phyloP scores from a whole-genome alignment of 2,888 invertebrate genomes.

The Odontomyia ornata region DNA sequence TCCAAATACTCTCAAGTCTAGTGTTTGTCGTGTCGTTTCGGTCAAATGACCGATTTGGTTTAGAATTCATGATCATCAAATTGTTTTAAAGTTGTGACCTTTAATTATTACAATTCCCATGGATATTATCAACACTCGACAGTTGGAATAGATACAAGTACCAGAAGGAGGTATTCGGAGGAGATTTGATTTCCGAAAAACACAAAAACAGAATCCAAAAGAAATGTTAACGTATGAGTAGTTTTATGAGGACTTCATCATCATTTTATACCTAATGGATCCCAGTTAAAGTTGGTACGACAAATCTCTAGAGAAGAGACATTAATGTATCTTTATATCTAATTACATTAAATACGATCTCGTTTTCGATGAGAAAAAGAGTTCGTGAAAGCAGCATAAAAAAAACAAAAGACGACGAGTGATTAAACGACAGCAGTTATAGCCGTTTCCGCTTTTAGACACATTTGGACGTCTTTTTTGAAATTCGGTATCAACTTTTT shows the following conservation, averaged over 20 bases:
- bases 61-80: background rate
- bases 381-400: background rate
- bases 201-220: no score
- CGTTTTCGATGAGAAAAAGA: background rate
- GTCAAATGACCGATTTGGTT: constrained; percentile 9
- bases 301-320: no score
- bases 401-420: no score
- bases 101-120: constrained; percentile 8
- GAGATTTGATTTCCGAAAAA: no score
- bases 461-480: background rate
- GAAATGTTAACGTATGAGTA: no score
- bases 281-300: no score
- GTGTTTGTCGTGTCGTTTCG: background rate
- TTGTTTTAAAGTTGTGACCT: background rate
- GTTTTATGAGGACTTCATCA: background rate
- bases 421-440: background rate
- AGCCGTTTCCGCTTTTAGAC: background rate
- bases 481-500: background rate
- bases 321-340: constrained; percentile 7
- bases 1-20: no score
- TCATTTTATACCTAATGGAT: background rate
- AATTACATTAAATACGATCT: background rate
- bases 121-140: background rate
- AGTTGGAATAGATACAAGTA: background rate
- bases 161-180: no score